Evolutionary conservation across 1,140 invertebrate species (phyloP).

Genomic region (Anadara kagoshimensis): DNA sequence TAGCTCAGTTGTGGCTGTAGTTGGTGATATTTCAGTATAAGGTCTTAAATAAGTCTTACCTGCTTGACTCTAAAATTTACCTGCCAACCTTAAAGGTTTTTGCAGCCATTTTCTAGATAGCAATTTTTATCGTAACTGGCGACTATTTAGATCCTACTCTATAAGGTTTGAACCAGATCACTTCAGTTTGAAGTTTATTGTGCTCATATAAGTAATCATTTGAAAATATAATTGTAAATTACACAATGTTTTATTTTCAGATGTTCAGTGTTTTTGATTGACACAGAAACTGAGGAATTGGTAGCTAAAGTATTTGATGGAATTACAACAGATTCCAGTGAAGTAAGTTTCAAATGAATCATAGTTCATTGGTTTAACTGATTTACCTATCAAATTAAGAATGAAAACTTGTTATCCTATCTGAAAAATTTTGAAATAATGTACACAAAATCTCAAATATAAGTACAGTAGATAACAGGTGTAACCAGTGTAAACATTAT

Average conservation of each 20-base stretch:
- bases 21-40: no score
- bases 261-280: constrained; percentile 87
- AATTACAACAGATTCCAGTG: constrained; percentile 61
- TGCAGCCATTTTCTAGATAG: no score
- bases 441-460: not conserved
- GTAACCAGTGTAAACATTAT: not conserved
- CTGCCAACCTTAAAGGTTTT: no score
- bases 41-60: no score
- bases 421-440: not conserved
- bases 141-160: no score
- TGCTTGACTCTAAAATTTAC: no score
- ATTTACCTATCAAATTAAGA: not conserved
- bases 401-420: not conserved
- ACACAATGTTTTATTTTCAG: constrained; percentile 61
- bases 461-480: not conserved
- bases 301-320: constrained; percentile 88
- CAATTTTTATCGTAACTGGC: no score
- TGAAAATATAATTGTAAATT: no score
- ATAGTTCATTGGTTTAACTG: not conserved
- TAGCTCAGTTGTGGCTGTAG: no score
- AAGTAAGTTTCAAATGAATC: constrained; percentile 48
- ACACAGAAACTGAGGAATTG: constrained; percentile 84
- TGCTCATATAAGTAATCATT: no score
- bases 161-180: no score
- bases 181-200: no score